These are phyloP conservation scores for Pachyseris speciosa DNA, from an alignment of 64 coral and sea anemone genomes.

Conservation along the genomic window DNA sequence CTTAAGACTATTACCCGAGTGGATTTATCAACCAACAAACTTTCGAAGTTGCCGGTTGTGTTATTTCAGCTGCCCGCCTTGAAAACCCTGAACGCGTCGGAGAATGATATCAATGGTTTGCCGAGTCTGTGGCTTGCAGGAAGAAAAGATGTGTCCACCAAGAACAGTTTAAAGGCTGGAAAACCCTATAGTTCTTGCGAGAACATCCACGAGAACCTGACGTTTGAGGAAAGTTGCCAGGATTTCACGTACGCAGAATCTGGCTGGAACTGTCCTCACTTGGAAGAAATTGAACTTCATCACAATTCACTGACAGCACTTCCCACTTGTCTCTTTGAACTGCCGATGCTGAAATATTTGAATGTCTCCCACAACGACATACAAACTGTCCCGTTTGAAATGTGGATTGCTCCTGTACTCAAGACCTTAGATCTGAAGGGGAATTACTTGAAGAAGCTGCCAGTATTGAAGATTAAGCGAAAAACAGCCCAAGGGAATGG, in stretches of 20 bases:
- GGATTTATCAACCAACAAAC: constrained; percentile 81
- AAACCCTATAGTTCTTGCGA: constrained; percentile 70
- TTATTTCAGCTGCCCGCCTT: constrained; percentile 84
- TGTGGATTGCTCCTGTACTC: constrained; percentile 87
- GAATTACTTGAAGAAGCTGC: constrained; percentile 87
- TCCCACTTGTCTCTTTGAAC: constrained; percentile 86
- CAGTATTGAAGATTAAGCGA: constrained; percentile 59
- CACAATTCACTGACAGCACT: constrained; percentile 79
- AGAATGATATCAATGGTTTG: constrained; percentile 63
- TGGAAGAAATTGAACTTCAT: constrained; percentile 97
- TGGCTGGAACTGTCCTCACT: constrained; percentile 91
- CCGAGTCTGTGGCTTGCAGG: constrained; percentile 73
- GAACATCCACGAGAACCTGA: constrained; percentile 45
- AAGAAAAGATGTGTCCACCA: constrained; percentile 9
- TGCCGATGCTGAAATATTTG: constrained; percentile 83
- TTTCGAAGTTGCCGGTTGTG: constrained; percentile 76
- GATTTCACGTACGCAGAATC: constrained; percentile 89
- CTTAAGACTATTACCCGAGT: constrained; percentile 85
- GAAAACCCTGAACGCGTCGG: constrained; percentile 73
- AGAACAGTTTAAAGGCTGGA: constrained; percentile 33
- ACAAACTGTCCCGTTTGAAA: constrained; percentile 85
- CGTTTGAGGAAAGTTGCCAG: constrained; percentile 35
- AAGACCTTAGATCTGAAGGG: constrained; percentile 89
- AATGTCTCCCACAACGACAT: constrained; percentile 93
- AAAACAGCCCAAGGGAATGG: neutral